Base-by-base conservation (phyloP, 2,797 vertebrate species). In the Distichodus sexfasciatus region DNA sequence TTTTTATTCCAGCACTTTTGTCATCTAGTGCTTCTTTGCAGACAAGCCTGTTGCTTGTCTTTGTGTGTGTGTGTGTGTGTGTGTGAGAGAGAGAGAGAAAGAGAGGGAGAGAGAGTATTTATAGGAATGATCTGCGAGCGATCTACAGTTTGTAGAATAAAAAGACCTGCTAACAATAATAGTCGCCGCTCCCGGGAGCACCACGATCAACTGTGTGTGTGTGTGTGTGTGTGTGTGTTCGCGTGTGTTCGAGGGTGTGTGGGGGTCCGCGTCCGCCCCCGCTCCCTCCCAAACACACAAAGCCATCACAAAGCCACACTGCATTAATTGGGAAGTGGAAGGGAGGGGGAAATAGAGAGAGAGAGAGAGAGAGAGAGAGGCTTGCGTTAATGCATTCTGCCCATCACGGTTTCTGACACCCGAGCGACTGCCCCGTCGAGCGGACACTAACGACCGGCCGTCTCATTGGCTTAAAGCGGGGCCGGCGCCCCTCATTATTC, bases 321-420 rank as follows among this genome's bases (percentile, higher is more conserved):
- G 74, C 76, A 67, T 79, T 78, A 81, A 81, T 80, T 80, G 73
- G 73, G 67, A 78, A 81, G 69, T 57, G 11, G 48, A 6, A 43
- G 55, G 15, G 24, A 23, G 36, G 47, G 40, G 66, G 46, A 21
- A 28, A 8, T 36, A 12, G 63, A 17, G 38, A 4, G 40, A 26
- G 31, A 15, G 44, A 26, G 3, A 3, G 35, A 41, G 14, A 36
- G 57, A 40, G 65, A 50, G 44, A 73, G 59, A 64, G 64, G 66
- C 71, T 66, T 63, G 64, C 65, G 65, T 73, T 82, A 81, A 80
- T 75, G 81, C 79, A 81, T 77, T 81, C 77, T 77, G 76, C 74
- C 86, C 63, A 82, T 84, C 81, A 76, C 79, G 71, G 73, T 76
- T 72, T 80, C 76, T 79, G 81, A 84, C 79, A 85, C 78, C 69